phyloP scores from a whole-genome alignment of 2,888 invertebrate species.

The Iphiclides podalirius region DNA sequence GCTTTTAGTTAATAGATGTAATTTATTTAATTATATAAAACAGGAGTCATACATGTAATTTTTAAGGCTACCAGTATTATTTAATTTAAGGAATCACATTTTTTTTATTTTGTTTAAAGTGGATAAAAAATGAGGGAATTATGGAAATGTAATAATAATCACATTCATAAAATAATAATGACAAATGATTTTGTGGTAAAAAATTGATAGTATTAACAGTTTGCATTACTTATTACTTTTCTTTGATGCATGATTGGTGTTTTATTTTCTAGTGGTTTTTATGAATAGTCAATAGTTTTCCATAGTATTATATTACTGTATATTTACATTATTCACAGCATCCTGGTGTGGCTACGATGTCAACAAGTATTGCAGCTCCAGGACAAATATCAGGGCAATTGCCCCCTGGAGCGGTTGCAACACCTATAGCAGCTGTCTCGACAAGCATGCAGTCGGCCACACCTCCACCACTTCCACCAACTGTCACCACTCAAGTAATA shows the following conservation, averaged over 20 bases:
- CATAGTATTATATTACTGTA: neutral
- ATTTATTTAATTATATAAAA: neutral
- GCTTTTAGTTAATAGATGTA: neutral
- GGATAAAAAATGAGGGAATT: too few relatives aligned
- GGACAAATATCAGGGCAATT: conserved; percentile 43
- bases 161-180: too few relatives aligned
- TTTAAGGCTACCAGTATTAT: too few relatives aligned
- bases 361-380: conserved; percentile 62
- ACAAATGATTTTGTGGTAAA: too few relatives aligned
- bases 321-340: conserved; percentile 42
- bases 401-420: conserved; percentile 46
- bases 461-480: conserved; percentile 37
- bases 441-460: conserved; percentile 34
- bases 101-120: too few relatives aligned
- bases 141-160: too few relatives aligned
- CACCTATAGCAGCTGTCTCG: conserved; percentile 32
- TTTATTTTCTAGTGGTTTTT: neutral
- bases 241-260: neutral
- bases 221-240: conserved; percentile 6
- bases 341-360: conserved; percentile 66
- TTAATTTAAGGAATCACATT: too few relatives aligned
- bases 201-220: too few relatives aligned
- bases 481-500: conserved; percentile 51
- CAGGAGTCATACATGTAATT: neutral
- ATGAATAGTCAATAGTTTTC: neutral